Percentiles rank a stretch among this genome's conserved stretches.
Conservation (phyloP, 1,140 invertebrate genomes). For the Globodera rostochiensis region DNA sequence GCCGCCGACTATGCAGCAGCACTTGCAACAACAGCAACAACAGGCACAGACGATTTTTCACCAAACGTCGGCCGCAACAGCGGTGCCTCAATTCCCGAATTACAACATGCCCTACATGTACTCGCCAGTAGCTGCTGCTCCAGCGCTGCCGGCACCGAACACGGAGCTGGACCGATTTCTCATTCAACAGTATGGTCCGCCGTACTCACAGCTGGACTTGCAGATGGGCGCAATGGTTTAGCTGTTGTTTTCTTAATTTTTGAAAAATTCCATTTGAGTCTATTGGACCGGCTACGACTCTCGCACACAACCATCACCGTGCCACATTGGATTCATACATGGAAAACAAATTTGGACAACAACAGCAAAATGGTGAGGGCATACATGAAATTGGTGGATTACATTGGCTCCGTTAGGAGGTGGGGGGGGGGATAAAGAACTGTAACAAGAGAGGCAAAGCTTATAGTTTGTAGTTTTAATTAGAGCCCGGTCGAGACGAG, state of each 20-base stretch:
- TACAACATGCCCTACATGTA: slow-evolving; percentile 34
- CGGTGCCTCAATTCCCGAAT: slow-evolving; percentile 20
- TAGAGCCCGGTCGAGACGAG: neutral
- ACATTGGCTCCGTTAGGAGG: neutral
- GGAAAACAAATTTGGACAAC: slow-evolving; percentile 20
- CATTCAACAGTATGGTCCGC: slow-evolving; percentile 26
- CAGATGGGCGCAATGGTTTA: slow-evolving; percentile 24
- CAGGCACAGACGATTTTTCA: slow-evolving; percentile 18
- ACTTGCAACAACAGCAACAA: slow-evolving; percentile 22
- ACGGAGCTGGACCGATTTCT: slow-evolving; percentile 23
- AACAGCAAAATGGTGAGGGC: slow-evolving; percentile 15
- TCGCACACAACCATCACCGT: slow-evolving; percentile 22
- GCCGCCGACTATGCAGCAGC: slow-evolving; percentile 11
- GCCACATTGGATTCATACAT: slow-evolving; percentile 22
- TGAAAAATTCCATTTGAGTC: slow-evolving; percentile 1
- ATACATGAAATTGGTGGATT: neutral
- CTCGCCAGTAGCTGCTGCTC: slow-evolving; percentile 24
- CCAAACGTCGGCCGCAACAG: slow-evolving; percentile 19
- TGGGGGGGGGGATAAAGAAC: too few relatives aligned
- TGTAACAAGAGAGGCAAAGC: too few relatives aligned
- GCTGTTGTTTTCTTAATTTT: neutral
- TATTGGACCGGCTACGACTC: slow-evolving; percentile 16
- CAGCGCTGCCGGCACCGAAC: neutral
- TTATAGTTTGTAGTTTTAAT: too few relatives aligned
- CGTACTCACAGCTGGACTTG: slow-evolving; percentile 18